A percentile compares a stretch with the other conserved stretches of the same genome.
phyloP scores from a whole-genome alignment of 2,888 invertebrate genomes.

The Mesorhabditis sp. region DNA sequence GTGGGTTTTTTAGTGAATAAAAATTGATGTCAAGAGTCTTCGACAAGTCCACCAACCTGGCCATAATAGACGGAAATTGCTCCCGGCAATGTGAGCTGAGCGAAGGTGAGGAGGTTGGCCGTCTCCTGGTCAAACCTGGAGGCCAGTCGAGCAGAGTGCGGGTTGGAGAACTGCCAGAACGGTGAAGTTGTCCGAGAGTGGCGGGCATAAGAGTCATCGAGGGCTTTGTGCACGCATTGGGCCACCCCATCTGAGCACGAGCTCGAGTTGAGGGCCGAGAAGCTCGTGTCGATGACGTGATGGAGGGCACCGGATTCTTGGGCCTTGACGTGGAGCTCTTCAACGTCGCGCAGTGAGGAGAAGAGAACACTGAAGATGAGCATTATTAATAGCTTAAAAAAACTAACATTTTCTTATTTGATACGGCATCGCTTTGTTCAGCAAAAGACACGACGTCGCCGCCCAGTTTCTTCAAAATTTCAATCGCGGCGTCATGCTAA shows the following conservation, averaged over 20 bases:
- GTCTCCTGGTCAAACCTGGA: slow-evolving; percentile 31
- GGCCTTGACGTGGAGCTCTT: slow-evolving; percentile 30
- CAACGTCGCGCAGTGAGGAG: slow-evolving; percentile 40
- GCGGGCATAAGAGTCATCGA: slow-evolving; percentile 20
- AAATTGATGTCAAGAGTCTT: slow-evolving; percentile 9
- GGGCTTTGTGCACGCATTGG: slow-evolving; percentile 25
- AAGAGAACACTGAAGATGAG: slow-evolving; percentile 32
- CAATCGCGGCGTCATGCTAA: slow-evolving; percentile 31
- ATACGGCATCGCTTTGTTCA: slow-evolving; percentile 19
- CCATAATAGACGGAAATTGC: slow-evolving; percentile 41
- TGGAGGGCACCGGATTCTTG: slow-evolving; percentile 33
- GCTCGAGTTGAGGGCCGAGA: slow-evolving; percentile 20
- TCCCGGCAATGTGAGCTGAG: slow-evolving; percentile 42
- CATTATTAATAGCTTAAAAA: neutral
- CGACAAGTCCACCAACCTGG: slow-evolving; percentile 31
- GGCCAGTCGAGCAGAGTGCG: slow-evolving; percentile 26
- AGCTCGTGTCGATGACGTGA: slow-evolving; percentile 36
- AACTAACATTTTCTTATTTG: slow-evolving; percentile 38
- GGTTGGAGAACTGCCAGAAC: slow-evolving; percentile 44
- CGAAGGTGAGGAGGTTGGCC: slow-evolving; percentile 36
- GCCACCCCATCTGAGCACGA: slow-evolving; percentile 21
- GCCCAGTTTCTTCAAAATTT: slow-evolving; percentile 25
- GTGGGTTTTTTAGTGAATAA: neutral
- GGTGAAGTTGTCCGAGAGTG: slow-evolving; percentile 20
- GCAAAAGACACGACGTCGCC: slow-evolving; percentile 21